Evolutionary conservation across 2,797 vertebrate genomes (phyloP).

Genomic region (Enteromius trimaculatus): DNA sequence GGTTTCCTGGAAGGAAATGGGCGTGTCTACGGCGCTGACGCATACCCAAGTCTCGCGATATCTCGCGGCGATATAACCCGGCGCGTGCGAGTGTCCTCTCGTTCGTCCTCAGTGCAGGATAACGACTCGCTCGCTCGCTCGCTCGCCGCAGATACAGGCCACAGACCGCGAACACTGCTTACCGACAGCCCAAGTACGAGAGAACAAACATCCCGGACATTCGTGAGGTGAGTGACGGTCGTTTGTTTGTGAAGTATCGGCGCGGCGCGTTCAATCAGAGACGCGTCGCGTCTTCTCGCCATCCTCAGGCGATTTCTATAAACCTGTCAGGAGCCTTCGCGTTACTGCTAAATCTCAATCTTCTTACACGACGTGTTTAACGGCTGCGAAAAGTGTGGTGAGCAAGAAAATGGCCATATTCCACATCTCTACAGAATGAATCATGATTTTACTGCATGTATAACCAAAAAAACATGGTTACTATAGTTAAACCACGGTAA

Average conservation of each 20-base stretch:
- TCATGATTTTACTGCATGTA: background rate
- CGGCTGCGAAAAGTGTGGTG: background rate
- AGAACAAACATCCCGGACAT: background rate
- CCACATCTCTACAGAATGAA: background rate
- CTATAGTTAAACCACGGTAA: background rate
- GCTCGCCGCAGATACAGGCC: background rate
- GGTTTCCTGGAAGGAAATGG: background rate
- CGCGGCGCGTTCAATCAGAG: background rate
- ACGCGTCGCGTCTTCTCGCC: background rate
- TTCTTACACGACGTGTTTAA: background rate
- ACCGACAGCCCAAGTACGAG: background rate
- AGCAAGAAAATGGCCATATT: background rate
- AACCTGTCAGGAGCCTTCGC: background rate
- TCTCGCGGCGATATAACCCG: constrained; percentile 45
- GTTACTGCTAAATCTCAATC: background rate
- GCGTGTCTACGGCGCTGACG: background rate
- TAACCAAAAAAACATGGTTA: background rate
- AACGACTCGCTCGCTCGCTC: constrained; percentile 61
- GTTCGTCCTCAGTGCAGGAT: constrained; percentile 88
- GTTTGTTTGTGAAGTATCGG: background rate
- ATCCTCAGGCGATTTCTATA: background rate
- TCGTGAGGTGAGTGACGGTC: constrained; percentile 9
- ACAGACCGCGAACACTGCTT: too few species aligned
- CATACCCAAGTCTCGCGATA: constrained; percentile 57
- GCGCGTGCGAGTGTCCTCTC: constrained; percentile 64